Evolutionary conservation across 2,113 vertebrate genomes (phyloP).

Genomic region (Nesogale talazaci): DNA sequence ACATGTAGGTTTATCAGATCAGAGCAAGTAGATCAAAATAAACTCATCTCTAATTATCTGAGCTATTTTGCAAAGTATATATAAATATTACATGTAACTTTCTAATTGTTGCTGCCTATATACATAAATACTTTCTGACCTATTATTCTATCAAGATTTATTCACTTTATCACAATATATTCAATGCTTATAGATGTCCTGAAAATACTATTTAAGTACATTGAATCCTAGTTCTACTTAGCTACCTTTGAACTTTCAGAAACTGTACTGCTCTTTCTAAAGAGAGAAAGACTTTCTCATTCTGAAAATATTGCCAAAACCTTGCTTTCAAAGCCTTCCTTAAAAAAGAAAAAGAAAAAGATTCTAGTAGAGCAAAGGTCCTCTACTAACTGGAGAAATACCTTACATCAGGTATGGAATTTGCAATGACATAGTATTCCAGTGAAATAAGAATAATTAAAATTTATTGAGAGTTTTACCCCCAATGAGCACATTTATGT

Average conservation of each 20-base stretch:
- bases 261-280: slow-evolving; percentile 56
- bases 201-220: slow-evolving; percentile 50
- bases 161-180: slow-evolving; percentile 41
- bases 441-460: not conserved
- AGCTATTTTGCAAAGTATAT: slow-evolving; percentile 42
- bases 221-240: slow-evolving; percentile 18
- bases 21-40: not conserved
- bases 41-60: slow-evolving; percentile 19
- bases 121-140: not conserved
- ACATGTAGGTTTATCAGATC: not conserved
- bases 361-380: not conserved
- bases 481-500: not conserved
- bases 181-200: not conserved
- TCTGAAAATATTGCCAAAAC: slow-evolving; percentile 25
- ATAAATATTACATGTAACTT: slow-evolving; percentile 42
- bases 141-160: not conserved
- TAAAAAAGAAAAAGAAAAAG: slow-evolving; percentile 3
- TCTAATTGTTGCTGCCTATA: not conserved
- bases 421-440: too few species aligned
- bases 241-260: slow-evolving; percentile 43
- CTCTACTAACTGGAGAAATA: not conserved
- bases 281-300: slow-evolving; percentile 54
- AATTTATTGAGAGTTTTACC: not conserved
- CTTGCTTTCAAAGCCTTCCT: slow-evolving; percentile 50
- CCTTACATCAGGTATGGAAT: not conserved